These are phyloP conservation scores for Leucophenga maculata DNA, from an alignment of 2,888 invertebrate species.

Conservation along the genomic window DNA sequence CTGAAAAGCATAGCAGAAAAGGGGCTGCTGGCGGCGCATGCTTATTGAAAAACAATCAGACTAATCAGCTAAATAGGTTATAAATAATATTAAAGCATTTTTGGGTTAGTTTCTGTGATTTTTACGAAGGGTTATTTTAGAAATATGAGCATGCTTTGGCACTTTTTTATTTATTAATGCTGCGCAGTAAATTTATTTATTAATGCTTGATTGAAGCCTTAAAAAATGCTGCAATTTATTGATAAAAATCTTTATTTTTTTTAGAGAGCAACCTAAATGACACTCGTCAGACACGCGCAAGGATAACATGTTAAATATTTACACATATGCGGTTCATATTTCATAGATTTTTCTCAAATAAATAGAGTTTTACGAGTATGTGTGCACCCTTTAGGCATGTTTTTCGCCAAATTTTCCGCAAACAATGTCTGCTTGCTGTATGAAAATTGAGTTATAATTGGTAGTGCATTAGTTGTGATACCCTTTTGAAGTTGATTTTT, in stretches of 20 bases:
- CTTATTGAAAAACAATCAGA: conserved; percentile 42
- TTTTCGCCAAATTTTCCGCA: conserved; percentile 10
- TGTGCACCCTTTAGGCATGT: conserved; percentile 16
- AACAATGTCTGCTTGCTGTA: conserved; percentile 56
- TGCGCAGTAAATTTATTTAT: conserved; percentile 54
- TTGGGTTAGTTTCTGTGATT: neutral
- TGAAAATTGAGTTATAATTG: conserved; percentile 71
- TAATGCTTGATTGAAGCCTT: conserved; percentile 40
- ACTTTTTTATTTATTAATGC: conserved; percentile 43
- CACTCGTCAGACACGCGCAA: conserved; percentile 20
- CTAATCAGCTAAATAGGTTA: conserved; percentile 39
- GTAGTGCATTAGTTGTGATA: conserved; percentile 55
- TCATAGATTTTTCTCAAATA: conserved; percentile 43
- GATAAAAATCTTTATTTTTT: conserved; percentile 63
- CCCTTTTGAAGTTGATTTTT: conserved; percentile 2
- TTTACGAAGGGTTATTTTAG: neutral
- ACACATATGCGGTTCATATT: conserved; percentile 65
- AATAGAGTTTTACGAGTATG: conserved; percentile 2
- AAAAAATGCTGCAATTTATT: conserved; percentile 61
- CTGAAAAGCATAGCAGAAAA: neutral
- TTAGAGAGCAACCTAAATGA: conserved; percentile 29
- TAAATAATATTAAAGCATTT: conserved; percentile 3
- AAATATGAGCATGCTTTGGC: neutral
- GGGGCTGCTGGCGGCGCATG: neutral
- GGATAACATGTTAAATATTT: conserved; percentile 46